phyloP scores from a whole-genome alignment of 2,113 vertebrate species.

The Butorides virescens region DNA sequence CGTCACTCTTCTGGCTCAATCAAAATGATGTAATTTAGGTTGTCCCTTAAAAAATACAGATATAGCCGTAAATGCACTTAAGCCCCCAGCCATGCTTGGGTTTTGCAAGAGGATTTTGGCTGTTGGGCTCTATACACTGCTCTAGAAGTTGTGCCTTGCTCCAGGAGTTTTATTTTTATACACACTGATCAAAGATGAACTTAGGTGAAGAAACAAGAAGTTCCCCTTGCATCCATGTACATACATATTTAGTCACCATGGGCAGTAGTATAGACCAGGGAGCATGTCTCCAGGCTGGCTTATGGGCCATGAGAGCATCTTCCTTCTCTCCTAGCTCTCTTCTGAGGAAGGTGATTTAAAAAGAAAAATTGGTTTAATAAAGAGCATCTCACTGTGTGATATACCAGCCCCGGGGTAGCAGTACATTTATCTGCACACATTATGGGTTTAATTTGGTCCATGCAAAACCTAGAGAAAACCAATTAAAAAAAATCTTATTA shows the following conservation, averaged over 20 bases:
- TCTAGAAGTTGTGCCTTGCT: not conserved
- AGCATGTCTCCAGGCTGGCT: not conserved
- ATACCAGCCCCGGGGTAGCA: not conserved
- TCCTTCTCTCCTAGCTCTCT: not conserved
- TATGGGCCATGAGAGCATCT: not conserved
- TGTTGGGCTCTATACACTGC: not conserved
- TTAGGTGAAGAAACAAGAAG: not conserved
- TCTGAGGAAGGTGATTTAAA: conserved; percentile 11
- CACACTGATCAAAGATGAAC: not conserved
- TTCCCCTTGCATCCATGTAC: not conserved
- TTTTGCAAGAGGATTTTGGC: not conserved
- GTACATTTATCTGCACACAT: conserved; percentile 6
- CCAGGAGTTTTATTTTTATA: not conserved
- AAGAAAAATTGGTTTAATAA: conserved; percentile 61
- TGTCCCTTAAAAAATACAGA: not conserved
- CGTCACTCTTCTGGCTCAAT: not conserved
- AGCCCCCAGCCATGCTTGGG: not conserved
- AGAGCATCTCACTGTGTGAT: not conserved
- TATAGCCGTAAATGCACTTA: not conserved
- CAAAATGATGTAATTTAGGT: not conserved
- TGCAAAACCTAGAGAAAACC: not conserved
- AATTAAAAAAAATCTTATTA: not conserved
- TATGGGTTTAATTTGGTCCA: conserved; percentile 36
- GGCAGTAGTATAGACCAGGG: not conserved
- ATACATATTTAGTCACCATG: not conserved